These are phyloP conservation scores for Hypomesus transpacificus DNA, from an alignment of 2,113 vertebrate genomes.

Conservation along the genomic window DNA sequence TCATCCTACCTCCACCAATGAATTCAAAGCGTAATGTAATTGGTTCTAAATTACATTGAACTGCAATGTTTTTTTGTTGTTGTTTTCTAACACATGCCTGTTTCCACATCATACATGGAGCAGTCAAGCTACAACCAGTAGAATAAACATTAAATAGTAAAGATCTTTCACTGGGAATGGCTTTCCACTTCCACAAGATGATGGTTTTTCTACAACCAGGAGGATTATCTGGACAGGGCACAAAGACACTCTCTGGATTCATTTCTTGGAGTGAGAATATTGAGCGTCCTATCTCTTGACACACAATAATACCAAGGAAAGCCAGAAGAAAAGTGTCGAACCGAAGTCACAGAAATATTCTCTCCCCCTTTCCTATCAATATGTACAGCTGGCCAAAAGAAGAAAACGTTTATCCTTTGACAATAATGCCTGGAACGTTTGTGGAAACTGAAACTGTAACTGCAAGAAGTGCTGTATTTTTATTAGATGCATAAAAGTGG, in stretches of 20 bases:
- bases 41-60: background rate
- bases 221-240: constrained; percentile 65
- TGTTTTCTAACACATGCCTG: background rate
- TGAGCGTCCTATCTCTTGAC: constrained; percentile 61
- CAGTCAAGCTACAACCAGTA: no score
- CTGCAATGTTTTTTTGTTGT: no score
- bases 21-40: no score
- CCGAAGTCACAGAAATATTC: constrained; percentile 28
- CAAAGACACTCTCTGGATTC: constrained; percentile 59
- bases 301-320: constrained; percentile 49
- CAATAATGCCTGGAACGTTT: constrained; percentile 30
- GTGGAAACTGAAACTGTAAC: constrained; percentile 24
- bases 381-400: constrained; percentile 49
- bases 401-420: constrained; percentile 33
- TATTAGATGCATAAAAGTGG: constrained; percentile 14
- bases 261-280: constrained; percentile 58
- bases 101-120: background rate
- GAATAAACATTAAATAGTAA: no score
- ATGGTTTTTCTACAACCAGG: constrained; percentile 49
- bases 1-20: no score
- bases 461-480: constrained; percentile 14
- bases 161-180: background rate
- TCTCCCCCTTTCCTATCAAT: constrained; percentile 53
- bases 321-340: constrained; percentile 36
- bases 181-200: constrained; percentile 5